Evolutionary conservation across 2,113 vertebrate species (phyloP).

Genomic region (Scomber japonicus): DNA sequence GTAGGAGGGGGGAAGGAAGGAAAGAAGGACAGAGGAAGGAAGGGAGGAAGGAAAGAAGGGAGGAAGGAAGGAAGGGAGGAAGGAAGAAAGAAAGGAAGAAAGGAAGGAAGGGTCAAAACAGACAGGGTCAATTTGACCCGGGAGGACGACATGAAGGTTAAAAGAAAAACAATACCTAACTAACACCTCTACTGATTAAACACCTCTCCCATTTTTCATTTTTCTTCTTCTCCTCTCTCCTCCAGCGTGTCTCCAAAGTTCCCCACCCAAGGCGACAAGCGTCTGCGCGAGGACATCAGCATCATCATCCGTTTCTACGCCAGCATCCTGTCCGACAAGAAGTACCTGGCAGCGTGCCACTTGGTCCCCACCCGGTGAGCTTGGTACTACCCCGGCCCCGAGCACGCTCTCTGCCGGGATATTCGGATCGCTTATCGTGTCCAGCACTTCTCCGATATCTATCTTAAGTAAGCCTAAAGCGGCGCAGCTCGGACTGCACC

Average conservation of each 20-base stretch:
- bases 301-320: slow-evolving; percentile 97
- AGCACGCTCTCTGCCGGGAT: slow-evolving; percentile 86
- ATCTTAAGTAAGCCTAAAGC: slow-evolving; percentile 86
- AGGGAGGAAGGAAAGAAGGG: no score
- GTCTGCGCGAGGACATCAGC: slow-evolving; percentile 96
- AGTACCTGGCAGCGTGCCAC: slow-evolving; percentile 96
- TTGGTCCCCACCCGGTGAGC: slow-evolving; percentile 95
- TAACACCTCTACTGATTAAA: no score
- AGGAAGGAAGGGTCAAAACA: no score
- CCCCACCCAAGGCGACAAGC: slow-evolving; percentile 94
- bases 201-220: no score
- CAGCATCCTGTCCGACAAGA: slow-evolving; percentile 98
- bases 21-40: no score
- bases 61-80: no score
- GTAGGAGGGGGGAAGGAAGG: no score
- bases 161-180: no score
- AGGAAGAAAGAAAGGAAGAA: no score
- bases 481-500: slow-evolving; percentile 67
- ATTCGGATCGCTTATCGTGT: slow-evolving; percentile 88
- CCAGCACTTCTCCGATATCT: slow-evolving; percentile 88
- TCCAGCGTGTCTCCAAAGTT: slow-evolving; percentile 92
- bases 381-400: slow-evolving; percentile 83
- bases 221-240: slow-evolving; percentile 25
- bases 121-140: no score
- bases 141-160: no score